These are phyloP conservation scores for Drosophila sechellia DNA, from an alignment of 1,140 invertebrate species.

Conservation along the genomic window DNA sequence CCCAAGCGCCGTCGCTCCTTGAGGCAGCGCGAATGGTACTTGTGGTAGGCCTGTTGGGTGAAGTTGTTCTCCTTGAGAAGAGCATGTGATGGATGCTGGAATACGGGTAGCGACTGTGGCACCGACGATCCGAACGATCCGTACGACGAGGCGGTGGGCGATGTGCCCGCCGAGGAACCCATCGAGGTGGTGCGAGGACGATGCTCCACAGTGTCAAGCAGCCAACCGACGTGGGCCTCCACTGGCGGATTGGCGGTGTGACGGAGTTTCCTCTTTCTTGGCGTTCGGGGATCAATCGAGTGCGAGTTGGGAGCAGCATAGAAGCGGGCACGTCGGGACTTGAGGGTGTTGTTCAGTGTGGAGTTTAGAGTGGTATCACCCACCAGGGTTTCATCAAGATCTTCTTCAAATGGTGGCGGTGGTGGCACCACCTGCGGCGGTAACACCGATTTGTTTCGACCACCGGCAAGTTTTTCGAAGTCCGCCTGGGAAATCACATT, in stretches of 20 bases:
- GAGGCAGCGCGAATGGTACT: slow-evolving; percentile 96
- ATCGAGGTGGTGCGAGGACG: slow-evolving; percentile 90
- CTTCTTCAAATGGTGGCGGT: slow-evolving; percentile 87
- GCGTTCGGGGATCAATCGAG: slow-evolving; percentile 88
- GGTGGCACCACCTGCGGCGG: slow-evolving; percentile 90
- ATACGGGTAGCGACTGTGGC: slow-evolving; percentile 93
- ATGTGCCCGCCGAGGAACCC: slow-evolving; percentile 90
- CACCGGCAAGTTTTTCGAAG: slow-evolving; percentile 92
- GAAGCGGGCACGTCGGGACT: slow-evolving; percentile 88
- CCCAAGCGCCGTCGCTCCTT: slow-evolving; percentile 97
- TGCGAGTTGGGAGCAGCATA: slow-evolving; percentile 97
- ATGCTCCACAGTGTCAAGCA: slow-evolving; percentile 95
- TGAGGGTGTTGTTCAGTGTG: slow-evolving; percentile 68
- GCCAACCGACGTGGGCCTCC: slow-evolving; percentile 98
- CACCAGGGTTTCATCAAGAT: slow-evolving; percentile 64
- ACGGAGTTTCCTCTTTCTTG: slow-evolving; percentile 94
- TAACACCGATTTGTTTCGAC: slow-evolving; percentile 74
- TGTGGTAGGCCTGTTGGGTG: slow-evolving; percentile 98
- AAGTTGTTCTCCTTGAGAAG: slow-evolving; percentile 99
- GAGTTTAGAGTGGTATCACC: slow-evolving; percentile 72
- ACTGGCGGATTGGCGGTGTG: slow-evolving; percentile 96
- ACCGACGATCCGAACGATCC: slow-evolving; percentile 91
- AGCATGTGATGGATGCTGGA: slow-evolving; percentile 98
- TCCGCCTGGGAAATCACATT: slow-evolving; percentile 95
- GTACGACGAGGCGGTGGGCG: slow-evolving; percentile 90